Evolutionary conservation across 2,797 vertebrate species (phyloP).

Genomic region (Furcifer pardalis): DNA sequence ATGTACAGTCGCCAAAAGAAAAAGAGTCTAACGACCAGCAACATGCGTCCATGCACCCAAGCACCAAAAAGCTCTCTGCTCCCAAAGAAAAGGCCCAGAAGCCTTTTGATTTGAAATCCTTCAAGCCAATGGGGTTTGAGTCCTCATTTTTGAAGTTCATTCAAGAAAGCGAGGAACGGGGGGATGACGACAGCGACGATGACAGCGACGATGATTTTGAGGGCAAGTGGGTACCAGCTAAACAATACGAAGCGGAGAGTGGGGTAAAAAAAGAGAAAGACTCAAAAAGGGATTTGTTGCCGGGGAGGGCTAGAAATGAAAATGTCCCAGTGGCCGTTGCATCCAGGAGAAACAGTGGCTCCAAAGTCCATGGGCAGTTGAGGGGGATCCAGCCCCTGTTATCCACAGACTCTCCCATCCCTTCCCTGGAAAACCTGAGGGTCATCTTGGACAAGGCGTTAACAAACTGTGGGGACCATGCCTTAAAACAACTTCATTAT

Average conservation of each 20-base stretch:
- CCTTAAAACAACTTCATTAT: slow-evolving; percentile 98
- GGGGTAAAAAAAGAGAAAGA: slow-evolving; percentile 63
- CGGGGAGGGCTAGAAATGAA: slow-evolving; percentile 54
- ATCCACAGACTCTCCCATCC: slow-evolving; percentile 76
- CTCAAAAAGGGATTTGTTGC: slow-evolving; percentile 68
- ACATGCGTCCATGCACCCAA: slow-evolving; percentile 58
- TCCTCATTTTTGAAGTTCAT: slow-evolving; percentile 97
- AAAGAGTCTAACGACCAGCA: slow-evolving; percentile 82
- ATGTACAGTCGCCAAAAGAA: slow-evolving; percentile 84
- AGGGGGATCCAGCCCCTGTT: slow-evolving; percentile 83
- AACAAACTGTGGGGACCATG: slow-evolving; percentile 94
- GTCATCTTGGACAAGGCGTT: slow-evolving; percentile 95
- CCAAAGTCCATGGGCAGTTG: slow-evolving; percentile 67
- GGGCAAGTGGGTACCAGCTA: slow-evolving; percentile 76
- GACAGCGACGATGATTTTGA: slow-evolving; percentile 55
- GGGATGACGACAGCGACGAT: slow-evolving; percentile 58
- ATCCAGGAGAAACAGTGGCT: slow-evolving; percentile 76
- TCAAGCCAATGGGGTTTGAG: slow-evolving; percentile 95
- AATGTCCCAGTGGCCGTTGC: slow-evolving; percentile 71
- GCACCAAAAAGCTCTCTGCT: slow-evolving; percentile 64
- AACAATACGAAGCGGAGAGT: slow-evolving; percentile 66
- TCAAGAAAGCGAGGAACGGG: slow-evolving; percentile 89
- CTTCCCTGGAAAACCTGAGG: slow-evolving; percentile 91
- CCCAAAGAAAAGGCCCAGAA: slow-evolving; percentile 74
- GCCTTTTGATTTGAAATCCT: slow-evolving; percentile 88